A percentile compares a stretch with the other conserved stretches of the same genome.
Evolutionary conservation across 2,888 invertebrate species (phyloP).

Genomic region (Hypomecis atomaria): DNA sequence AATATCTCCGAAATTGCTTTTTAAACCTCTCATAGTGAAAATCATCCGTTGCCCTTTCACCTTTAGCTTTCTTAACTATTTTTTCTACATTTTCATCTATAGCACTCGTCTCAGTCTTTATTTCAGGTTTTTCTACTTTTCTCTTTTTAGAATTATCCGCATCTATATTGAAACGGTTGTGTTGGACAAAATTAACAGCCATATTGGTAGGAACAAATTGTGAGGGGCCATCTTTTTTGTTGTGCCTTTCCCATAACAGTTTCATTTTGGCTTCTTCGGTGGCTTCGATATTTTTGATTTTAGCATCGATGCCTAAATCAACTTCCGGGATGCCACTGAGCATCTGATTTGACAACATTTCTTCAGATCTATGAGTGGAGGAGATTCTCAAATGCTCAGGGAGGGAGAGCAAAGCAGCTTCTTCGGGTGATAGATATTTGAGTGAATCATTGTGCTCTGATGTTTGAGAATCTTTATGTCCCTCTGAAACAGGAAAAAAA

Average conservation of each 20-base stretch:
- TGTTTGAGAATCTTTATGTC: conserved; percentile 71
- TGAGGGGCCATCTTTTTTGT: conserved; percentile 96
- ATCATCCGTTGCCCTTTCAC: conserved; percentile 97
- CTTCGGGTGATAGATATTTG: conserved; percentile 93
- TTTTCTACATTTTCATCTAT: conserved; percentile 79
- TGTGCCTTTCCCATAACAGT: conserved; percentile 94
- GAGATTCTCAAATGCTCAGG: conserved; percentile 95
- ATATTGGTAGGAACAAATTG: conserved; percentile 99
- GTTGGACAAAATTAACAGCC: conserved; percentile 99
- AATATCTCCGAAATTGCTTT: conserved; percentile 96
- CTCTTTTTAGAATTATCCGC: conserved; percentile 86
- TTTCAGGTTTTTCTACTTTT: conserved; percentile 82
- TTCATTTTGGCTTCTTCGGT: conserved; percentile 99
- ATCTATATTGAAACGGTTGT: conserved; percentile 97
- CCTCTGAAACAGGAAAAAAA: conserved; percentile 63
- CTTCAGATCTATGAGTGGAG: conserved; percentile 95
- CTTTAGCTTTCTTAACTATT: conserved; percentile 87
- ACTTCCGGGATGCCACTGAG: conserved; percentile 99
- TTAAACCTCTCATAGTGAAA: conserved; percentile 98
- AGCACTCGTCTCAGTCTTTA: conserved; percentile 66
- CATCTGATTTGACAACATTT: conserved; percentile 99
- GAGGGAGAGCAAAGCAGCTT: conserved; percentile 94
- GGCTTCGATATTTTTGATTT: conserved; percentile 99
- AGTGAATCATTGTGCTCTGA: conserved; percentile 73
- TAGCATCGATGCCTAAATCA: conserved; percentile 99